Evolutionary conservation across 1,140 invertebrate genomes (phyloP).

Genomic region (Leptinotarsa defecta): DNA sequence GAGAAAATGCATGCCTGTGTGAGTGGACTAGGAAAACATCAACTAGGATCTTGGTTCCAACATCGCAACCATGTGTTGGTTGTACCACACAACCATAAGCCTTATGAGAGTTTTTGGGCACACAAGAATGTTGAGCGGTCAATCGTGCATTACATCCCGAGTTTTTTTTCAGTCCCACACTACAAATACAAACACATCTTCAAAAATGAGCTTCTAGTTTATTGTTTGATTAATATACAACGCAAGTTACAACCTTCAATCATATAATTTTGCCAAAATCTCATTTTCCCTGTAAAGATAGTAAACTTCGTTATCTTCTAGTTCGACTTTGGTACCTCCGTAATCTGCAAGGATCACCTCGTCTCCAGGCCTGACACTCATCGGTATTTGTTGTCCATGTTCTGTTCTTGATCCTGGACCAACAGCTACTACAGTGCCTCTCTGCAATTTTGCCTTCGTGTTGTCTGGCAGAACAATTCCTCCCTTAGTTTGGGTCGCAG

Average conservation of each 20-base stretch:
- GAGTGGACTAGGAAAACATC: too few relatives aligned
- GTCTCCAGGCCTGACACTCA: conserved; percentile 40
- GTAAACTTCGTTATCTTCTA: conserved; percentile 36
- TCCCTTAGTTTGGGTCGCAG: conserved; percentile 35
- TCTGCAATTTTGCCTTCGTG: conserved; percentile 22
- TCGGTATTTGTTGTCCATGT: conserved; percentile 37
- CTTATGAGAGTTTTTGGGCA: too few relatives aligned
- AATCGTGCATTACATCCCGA: too few relatives aligned
- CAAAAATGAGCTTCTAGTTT: too few relatives aligned
- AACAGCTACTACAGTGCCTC: conserved; percentile 43
- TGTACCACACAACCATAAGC: too few relatives aligned
- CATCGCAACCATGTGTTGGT: too few relatives aligned
- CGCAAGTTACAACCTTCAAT: conserved; percentile 4
- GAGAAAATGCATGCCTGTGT: too few relatives aligned
- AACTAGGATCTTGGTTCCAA: too few relatives aligned
- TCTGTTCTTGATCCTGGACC: conserved; percentile 41
- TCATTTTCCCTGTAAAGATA: conserved; percentile 44
- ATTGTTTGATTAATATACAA: too few relatives aligned
- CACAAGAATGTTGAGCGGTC: too few relatives aligned
- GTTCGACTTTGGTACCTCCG: conserved; percentile 40
- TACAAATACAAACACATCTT: too few relatives aligned
- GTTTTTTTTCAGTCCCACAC: too few relatives aligned
- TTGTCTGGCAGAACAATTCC: conserved; percentile 44
- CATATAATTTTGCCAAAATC: conserved; percentile 42
- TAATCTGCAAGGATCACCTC: conserved; percentile 47